These are phyloP conservation scores for Neodiprion lecontei DNA, from an alignment of 1,140 invertebrate species.

Conservation along the genomic window DNA sequence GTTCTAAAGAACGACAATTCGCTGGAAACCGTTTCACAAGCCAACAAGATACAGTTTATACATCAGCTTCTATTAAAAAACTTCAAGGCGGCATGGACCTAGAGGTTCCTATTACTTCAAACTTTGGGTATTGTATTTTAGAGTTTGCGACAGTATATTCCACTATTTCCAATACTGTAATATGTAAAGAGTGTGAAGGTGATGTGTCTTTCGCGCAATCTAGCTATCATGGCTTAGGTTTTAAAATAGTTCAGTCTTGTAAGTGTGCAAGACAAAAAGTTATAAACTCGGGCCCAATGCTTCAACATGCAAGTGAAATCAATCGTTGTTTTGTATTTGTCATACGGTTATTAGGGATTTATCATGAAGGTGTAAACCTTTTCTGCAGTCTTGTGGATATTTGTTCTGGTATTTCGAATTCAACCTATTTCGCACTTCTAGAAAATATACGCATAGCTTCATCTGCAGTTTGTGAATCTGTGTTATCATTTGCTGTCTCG, in stretches of 20 bases:
- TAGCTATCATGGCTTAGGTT: neutral
- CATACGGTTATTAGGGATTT: conserved; percentile 15
- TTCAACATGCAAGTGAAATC: conserved; percentile 8
- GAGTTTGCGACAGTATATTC: neutral
- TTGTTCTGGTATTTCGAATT: neutral
- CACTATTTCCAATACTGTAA: neutral
- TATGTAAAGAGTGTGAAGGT: neutral
- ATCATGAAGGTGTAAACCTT: neutral
- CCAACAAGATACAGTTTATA: neutral
- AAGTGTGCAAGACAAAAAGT: neutral
- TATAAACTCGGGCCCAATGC: neutral
- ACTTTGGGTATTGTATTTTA: neutral
- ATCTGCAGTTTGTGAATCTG: neutral
- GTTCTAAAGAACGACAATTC: neutral
- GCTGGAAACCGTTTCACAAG: conserved; percentile 1
- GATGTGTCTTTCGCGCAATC: neutral
- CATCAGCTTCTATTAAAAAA: neutral
- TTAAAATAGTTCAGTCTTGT: neutral
- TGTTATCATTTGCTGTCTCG: neutral
- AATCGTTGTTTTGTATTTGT: conserved; percentile 15
- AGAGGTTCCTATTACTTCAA: neutral
- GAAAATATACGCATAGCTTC: neutral
- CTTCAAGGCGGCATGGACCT: neutral
- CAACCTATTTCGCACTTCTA: neutral
- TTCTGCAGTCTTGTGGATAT: conserved; percentile 16